Base-by-base conservation (phyloP, 2,888 invertebrate genomes). In the Caenorhabditis drosophilae region DNA sequence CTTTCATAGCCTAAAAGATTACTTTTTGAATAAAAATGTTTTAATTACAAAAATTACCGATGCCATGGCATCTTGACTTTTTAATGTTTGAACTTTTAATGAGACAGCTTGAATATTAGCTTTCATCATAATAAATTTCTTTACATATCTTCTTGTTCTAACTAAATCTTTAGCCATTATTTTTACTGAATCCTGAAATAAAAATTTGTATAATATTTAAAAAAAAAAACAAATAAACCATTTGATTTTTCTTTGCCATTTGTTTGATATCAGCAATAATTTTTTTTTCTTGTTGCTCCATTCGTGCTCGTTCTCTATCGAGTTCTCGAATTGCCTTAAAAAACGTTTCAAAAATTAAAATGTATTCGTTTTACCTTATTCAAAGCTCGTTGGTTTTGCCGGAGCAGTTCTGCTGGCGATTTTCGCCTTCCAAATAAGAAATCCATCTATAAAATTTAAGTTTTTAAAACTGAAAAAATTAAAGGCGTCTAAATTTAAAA, bases 151-250 rank as follows among this genome's bases (percentile, higher is more conserved):
- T 63, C 98, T 88, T 1, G 98, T 98, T 73, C 98, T 88, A 6
- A 98, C 98, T 73, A 98, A 87, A 86, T 98, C 98, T 84, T 94
- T 94, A 0, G 98, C 98, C 97, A 98, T 97, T 76, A 98, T 96
- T 88, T 95, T 97, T 0, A 98, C 98, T 15, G 98, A 94, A 87
- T 98, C 97, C 93, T 93, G 70, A 12, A 62, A 46, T 22, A 25
- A 45, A 12, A 26, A 36, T 44, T 45, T 38, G 12, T 31, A 40
- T 31, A 18, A 18, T 12, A 11, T 20, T 11, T 31, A 18, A 4
- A 52, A 34, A 44, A 35, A 49, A 15, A 82, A 84, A 92, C 93
- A 44, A 35, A 49, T 7, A 82, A 84, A 92, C 93, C 94, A 98
- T 98, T 87, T 98, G 98, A 15, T 95, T 95, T 83, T 94, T 93